Base-by-base conservation (phyloP, 2,888 invertebrate genomes). In the Morinoia aosen region DNA sequence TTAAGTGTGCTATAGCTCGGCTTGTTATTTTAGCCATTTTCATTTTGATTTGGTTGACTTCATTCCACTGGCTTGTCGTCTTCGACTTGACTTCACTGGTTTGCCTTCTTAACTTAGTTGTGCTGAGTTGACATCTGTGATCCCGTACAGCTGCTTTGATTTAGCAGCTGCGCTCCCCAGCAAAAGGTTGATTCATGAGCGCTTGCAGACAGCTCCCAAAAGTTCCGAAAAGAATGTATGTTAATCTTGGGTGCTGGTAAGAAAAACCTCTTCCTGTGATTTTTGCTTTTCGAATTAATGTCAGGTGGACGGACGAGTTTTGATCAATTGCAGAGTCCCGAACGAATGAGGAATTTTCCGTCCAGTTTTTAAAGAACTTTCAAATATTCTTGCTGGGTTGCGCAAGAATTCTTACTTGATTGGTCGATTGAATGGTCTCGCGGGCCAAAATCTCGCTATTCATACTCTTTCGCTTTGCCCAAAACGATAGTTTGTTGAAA, bases 291-390 rank as follows among this genome's bases (percentile, higher is more conserved):
- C 76, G 33, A 76, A 76, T 76, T 33, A 76, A 76, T 76, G 76
- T 76, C 76, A 76, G 25, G 76, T 76, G 76, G 76, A 76, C 76
- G 76, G 76, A 33, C 76, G 76, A 76, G 76, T 76, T 76, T 76
- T 76, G 76, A 76, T 76, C 76, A 16, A 76, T 76, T 76, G 76
- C 76, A 25, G 76, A 76, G 76, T 76, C 76, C 25, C 76, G 25
- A 76, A 33, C 76, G 76, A 76, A 76, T 76, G 76, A 76, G 76
- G 76, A 0, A 76, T 76, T 76, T 76, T 76, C 25, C 76, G 25
- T 76, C 8, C 33, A 33, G 76, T 76, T 76, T 76, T 33, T 76
- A 76, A 10, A 33, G 33, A 76, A 76, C 33, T 76, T 12, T 76
- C 1, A 33, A 33, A 76, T 25, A 33, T 76, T 76, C 25, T 76